Conservation (phyloP, 2,888 invertebrate species). For the Pogonocherus hispidulus region DNA sequence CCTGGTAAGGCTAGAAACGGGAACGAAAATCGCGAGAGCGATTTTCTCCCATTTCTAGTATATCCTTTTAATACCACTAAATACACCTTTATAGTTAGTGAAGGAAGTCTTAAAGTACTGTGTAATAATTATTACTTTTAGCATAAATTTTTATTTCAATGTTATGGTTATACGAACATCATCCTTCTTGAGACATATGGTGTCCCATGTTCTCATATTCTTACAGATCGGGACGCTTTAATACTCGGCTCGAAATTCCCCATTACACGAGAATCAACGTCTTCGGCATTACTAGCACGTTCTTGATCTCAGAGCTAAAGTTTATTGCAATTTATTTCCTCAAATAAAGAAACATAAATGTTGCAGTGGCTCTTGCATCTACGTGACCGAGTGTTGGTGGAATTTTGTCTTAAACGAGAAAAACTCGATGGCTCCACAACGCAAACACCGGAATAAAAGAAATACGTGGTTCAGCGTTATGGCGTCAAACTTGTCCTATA, state of each 20-base stretch:
- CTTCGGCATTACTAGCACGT: slow-evolving; percentile 11
- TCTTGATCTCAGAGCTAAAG: slow-evolving; percentile 10
- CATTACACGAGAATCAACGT: slow-evolving; percentile 10
- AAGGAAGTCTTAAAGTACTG: too few species aligned
- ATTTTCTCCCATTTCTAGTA: too few species aligned
- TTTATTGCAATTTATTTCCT: slow-evolving; percentile 21
- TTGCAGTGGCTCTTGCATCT: slow-evolving; percentile 14
- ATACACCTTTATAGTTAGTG: too few species aligned
- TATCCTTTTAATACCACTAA: too few species aligned
- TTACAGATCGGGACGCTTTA: not conserved
- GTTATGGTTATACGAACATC: too few species aligned
- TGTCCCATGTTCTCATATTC: too few species aligned
- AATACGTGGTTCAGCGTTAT: not conserved
- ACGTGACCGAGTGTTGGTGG: slow-evolving; percentile 11
- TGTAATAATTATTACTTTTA: too few species aligned
- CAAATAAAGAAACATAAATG: slow-evolving; percentile 18
- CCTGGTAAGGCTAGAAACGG: too few species aligned
- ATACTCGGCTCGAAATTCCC: not conserved
- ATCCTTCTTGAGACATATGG: too few species aligned
- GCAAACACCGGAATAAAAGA: not conserved
- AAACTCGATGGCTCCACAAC: not conserved
- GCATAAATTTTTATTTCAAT: too few species aligned
- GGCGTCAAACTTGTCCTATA: not conserved
- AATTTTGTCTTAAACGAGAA: not conserved
- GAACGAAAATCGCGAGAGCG: too few species aligned